Evolutionary conservation across 1,140 invertebrate species (phyloP).

Genomic region (Odontomachus brunneus): DNA sequence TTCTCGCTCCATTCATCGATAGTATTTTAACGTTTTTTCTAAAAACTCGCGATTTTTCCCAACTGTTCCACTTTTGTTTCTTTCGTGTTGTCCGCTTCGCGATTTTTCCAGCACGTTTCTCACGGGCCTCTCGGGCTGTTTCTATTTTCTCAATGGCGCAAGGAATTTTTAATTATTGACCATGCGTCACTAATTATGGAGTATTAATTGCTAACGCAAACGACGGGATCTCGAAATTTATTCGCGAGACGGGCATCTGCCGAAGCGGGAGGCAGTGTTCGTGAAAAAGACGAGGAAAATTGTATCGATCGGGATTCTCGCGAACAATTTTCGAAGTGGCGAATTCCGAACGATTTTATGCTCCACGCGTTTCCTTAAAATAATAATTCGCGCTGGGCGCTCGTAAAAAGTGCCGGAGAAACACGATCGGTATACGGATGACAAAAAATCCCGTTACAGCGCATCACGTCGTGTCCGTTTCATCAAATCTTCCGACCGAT

Average conservation of each 20-base stretch:
- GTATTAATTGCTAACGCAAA: conserved; percentile 31
- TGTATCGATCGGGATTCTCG: neutral
- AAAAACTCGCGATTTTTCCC: neutral
- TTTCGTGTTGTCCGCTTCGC: neutral
- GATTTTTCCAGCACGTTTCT: neutral
- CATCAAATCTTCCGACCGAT: conserved; percentile 62
- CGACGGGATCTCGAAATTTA: neutral
- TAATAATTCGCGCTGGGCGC: conserved; percentile 10
- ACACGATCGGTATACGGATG: conserved; percentile 4
- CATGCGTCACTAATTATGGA: neutral
- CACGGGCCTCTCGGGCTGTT: neutral
- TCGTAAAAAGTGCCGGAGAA: conserved; percentile 23
- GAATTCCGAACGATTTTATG: too few species aligned
- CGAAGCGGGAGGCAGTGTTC: neutral
- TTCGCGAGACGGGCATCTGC: neutral
- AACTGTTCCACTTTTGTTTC: neutral
- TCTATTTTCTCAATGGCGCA: neutral
- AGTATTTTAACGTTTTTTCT: neutral
- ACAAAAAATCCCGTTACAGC: conserved; percentile 61
- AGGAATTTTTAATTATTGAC: conserved; percentile 12
- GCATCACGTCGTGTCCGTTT: conserved; percentile 54
- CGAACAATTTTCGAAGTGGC: too few species aligned
- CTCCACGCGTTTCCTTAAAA: conserved; percentile 6
- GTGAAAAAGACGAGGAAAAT: neutral
- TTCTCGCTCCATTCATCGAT: neutral